Evolutionary conservation across 2,797 vertebrate species (phyloP).

Genomic region (Enteromius argenteus): DNA sequence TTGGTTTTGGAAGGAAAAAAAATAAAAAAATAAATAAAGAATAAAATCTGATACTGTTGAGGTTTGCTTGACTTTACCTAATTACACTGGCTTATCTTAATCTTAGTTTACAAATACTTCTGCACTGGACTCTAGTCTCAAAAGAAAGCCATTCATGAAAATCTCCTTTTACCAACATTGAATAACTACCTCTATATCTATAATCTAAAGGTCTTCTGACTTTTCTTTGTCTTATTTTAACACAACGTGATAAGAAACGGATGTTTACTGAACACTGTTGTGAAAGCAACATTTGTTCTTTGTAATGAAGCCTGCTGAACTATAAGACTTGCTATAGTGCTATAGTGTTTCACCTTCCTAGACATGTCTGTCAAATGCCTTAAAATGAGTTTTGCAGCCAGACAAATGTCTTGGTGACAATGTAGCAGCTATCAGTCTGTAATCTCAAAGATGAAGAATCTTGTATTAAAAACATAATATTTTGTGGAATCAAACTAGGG

Average conservation of each 20-base stretch:
- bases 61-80: conserved; percentile 49
- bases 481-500: conserved; percentile 10
- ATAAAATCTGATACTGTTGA: conserved; percentile 52
- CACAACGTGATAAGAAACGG: conserved; percentile 69
- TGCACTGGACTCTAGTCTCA: conserved; percentile 32
- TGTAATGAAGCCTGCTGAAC: conserved; percentile 67
- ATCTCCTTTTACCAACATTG: not conserved
- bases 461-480: conserved; percentile 24
- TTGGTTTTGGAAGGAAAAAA: conserved; percentile 9
- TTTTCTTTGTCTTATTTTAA: conserved; percentile 49
- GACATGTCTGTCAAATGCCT: conserved; percentile 75
- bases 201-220: not conserved
- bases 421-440: conserved; percentile 61
- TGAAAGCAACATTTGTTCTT: conserved; percentile 74
- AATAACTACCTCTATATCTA: not conserved
- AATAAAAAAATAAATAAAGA: not conserved
- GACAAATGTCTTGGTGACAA: conserved; percentile 67
- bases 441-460: conserved; percentile 54
- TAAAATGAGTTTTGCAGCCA: conserved; percentile 70
- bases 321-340: conserved; percentile 63
- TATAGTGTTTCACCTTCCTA: conserved; percentile 73
- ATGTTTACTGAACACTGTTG: conserved; percentile 76
- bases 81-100: conserved; percentile 58
- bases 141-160: conserved; percentile 61
- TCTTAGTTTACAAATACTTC: conserved; percentile 54